phyloP scores from a whole-genome alignment of 2,888 invertebrate genomes.

The Loripinus fragilis region DNA sequence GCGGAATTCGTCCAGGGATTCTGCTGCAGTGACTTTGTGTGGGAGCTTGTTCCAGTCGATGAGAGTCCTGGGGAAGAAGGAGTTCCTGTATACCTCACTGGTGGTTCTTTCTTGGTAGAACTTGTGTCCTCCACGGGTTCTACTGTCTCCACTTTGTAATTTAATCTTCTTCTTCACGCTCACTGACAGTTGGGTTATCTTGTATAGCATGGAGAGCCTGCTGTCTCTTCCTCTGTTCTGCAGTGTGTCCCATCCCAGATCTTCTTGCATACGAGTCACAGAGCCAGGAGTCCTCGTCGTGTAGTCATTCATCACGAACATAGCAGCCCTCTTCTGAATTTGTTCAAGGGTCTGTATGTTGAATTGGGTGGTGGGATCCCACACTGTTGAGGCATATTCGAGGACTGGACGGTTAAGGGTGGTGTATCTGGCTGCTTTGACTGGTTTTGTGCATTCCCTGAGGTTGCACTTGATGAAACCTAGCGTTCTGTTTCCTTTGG shows the following conservation, averaged over 20 bases:
- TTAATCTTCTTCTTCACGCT: conserved; percentile 1
- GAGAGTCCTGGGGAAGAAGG: conserved; percentile 15
- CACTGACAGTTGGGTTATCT: conserved; percentile 18
- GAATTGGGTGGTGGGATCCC: conserved; percentile 9
- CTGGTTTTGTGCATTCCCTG: conserved; percentile 4
- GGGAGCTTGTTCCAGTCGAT: conserved; percentile 15
- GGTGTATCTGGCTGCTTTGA: conserved; percentile 22
- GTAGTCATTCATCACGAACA: conserved; percentile 17
- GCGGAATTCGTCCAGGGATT: too few species aligned
- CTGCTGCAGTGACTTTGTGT: neutral
- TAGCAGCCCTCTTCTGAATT: conserved; percentile 14
- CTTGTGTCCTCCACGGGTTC: conserved; percentile 16
- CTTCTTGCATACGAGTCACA: conserved; percentile 23
- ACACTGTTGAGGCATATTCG: conserved; percentile 26
- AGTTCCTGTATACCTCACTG: conserved; percentile 13
- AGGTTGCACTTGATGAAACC: conserved; percentile 32
- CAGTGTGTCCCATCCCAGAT: conserved; percentile 23
- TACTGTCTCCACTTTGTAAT: conserved; percentile 13
- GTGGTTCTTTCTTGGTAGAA: conserved; percentile 15
- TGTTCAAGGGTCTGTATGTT: conserved; percentile 18
- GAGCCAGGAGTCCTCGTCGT: conserved; percentile 15
- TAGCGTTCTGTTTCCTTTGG: conserved; percentile 28
- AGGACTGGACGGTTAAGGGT: conserved; percentile 21
- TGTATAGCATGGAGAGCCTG: conserved; percentile 25
- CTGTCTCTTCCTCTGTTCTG: conserved; percentile 17